phyloP scores from a whole-genome alignment of 2,888 invertebrate genomes.

The Dyspetes luteomarginatus region DNA sequence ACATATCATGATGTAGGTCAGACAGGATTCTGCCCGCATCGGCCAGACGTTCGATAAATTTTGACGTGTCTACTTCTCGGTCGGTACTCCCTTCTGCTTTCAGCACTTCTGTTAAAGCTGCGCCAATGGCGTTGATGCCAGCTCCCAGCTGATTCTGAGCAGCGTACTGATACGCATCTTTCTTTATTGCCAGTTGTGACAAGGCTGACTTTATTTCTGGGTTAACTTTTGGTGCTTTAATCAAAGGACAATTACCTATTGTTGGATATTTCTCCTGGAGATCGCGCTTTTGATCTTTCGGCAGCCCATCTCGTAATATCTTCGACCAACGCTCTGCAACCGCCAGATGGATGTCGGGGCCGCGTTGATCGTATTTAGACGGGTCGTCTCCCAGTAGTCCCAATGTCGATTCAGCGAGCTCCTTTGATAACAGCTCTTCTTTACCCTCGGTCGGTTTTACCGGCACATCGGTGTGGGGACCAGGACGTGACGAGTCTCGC shows the following conservation, averaged over 20 bases:
- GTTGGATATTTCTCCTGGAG: constrained; percentile 45
- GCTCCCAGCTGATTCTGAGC: constrained; percentile 53
- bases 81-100: constrained; percentile 25
- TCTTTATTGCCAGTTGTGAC: constrained; percentile 34
- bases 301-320: constrained; percentile 47
- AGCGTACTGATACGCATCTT: constrained; percentile 38
- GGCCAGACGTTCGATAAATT: constrained; percentile 44
- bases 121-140: constrained; percentile 52
- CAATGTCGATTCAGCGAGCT: constrained; percentile 53
- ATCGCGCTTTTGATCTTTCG: constrained; percentile 36
- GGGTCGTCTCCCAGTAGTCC: constrained; percentile 53
- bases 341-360: constrained; percentile 56
- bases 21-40: constrained; percentile 47
- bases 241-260: constrained; percentile 46
- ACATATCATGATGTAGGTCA: constrained; percentile 56
- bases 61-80: constrained; percentile 5
- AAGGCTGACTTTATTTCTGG: constrained; percentile 42
- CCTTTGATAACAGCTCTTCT: not conserved
- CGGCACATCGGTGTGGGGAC: constrained; percentile 1
- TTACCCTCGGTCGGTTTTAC: constrained; percentile 14
- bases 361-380: constrained; percentile 36
- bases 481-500: constrained; percentile 27
- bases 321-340: constrained; percentile 57
- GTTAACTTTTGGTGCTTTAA: constrained; percentile 52
- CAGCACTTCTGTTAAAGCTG: constrained; percentile 51